Base-by-base conservation (phyloP, 2,797 vertebrate genomes). In the Pyrocephalus nanus region DNA sequence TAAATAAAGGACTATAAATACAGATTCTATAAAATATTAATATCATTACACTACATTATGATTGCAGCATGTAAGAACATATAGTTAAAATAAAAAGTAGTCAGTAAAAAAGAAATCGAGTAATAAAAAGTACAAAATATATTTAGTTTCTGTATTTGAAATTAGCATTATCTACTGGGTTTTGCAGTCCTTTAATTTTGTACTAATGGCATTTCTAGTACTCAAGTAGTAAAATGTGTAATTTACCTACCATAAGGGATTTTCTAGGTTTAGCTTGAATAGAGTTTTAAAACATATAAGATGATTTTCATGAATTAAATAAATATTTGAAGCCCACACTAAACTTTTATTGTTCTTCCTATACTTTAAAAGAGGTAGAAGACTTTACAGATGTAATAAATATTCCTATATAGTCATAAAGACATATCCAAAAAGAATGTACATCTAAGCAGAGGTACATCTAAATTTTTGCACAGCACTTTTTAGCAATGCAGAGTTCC, bases 1-100 rank as follows among this genome's bases (percentile, higher is more conserved):
- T 98, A 99, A 99, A 99, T 98, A 99, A 99, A 98, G 98, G 98
- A 98, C 98, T 98, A 98, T 99, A 99, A 99, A 99, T 98, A 99
- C 98, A 97, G 98, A 98, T 98, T 98, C 98, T 97, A 99, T 99
- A 99, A 98, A 99, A 99, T 99, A 99, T 99, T 99, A 99, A 99
- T 98, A 98, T 96, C 94, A 93, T 98, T 97, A 97, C 91, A 79
- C 94, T 94, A 96, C 96, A 92, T 97, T 97, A 96, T 90, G 96
- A 96, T 86, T 88, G 97, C 95, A 88, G 95, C 82, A 86, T 83
- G 93, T 96, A 98, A 97, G 97, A 97, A 97, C 97, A 97, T 97
- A 98, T 96, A 98, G 97, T 97, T 97, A 97, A 98, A 97, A 98
- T 97, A 97, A 98, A 97, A 98, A 95, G 95, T 93, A 96, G 97